Evolutionary conservation across 2,888 invertebrate genomes (phyloP), one percentile per base, ranked within the genome.

Genomic region (Carcina quercana): DNA sequence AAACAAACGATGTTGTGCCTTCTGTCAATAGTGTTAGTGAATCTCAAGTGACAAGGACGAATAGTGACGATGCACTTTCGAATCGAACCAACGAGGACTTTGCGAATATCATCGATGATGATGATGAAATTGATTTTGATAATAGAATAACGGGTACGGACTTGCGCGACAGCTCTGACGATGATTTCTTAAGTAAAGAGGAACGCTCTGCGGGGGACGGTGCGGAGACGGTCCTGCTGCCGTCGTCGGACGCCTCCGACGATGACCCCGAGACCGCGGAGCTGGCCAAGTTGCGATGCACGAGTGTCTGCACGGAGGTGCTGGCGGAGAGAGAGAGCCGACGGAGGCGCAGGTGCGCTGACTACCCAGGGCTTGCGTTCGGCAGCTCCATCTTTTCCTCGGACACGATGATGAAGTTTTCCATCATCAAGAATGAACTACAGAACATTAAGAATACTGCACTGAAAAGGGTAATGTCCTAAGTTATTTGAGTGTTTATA

Each of bases 371-470:
- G 15, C 79, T 96, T 37, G 95, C 95, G 1, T 95, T 96, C 66
- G 95, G 94, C 30, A 91, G 93, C 50, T 95, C 95, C 43, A 93
- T 96, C 65, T 96, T 96, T 84, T 96, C 95, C 64, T 96, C 97
- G 35, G 97, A 96, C 69, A 97, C 97, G 6, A 92, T 97, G 91
- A 97, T 98, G 93, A 97, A 97, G 86, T 97, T 97, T 80, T 95
- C 93, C 73, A 92, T 98, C 51, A 98, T 98, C 70, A 91, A 92
- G 73, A 97, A 97, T 76, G 98, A 98, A 86, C 88, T 98, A 70
- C 96, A 97, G 86, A 98, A 98, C 86, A 96, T 97, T 73, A 94
- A 95, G 89, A 94, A 95, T 75, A 95, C 95, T 73, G 96, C 97
- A 74, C 87, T 98, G 52, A 96, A 94, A 88, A 90, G 96, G 96